Evolutionary conservation across 2,888 invertebrate species (phyloP).

Genomic region (Thelaira solivaga): DNA sequence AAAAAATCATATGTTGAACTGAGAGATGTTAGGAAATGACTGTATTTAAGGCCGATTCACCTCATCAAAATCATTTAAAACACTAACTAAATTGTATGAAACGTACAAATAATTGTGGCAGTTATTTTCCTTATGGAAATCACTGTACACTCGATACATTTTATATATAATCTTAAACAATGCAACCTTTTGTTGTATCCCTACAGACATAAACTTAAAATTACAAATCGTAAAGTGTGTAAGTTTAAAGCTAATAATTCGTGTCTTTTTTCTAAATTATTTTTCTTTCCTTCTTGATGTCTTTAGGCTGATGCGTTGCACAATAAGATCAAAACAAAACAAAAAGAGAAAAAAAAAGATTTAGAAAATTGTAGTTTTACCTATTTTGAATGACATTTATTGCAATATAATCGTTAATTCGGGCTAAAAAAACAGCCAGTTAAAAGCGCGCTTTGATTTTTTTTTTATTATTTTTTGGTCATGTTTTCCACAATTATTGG

Average conservation of each 20-base stretch:
- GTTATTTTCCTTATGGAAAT: too few relatives aligned
- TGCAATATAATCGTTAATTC: constrained; percentile 56
- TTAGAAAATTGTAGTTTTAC: constrained; percentile 47
- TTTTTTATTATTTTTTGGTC: too few relatives aligned
- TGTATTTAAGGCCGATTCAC: too few relatives aligned
- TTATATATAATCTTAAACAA: not conserved
- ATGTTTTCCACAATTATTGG: constrained; percentile 14
- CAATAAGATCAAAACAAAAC: not conserved
- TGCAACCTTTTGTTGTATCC: constrained; percentile 45
- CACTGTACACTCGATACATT: not conserved
- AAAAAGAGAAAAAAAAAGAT: constrained; percentile 33
- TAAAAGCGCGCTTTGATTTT: constrained; percentile 25
- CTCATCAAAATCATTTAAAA: too few relatives aligned
- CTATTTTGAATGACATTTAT: constrained; percentile 58
- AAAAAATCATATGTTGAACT: too few relatives aligned
- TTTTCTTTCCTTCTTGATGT: too few relatives aligned
- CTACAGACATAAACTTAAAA: constrained; percentile 45
- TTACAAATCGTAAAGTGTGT: constrained; percentile 55
- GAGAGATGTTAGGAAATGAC: too few relatives aligned
- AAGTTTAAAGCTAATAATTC: constrained; percentile 52
- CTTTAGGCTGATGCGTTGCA: not conserved
- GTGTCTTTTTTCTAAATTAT: not conserved
- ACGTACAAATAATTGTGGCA: too few relatives aligned
- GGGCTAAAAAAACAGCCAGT: constrained; percentile 13
- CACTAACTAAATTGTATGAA: too few relatives aligned